Conservation (phyloP, 1,140 invertebrate species). For the Maniola jurtina region DNA sequence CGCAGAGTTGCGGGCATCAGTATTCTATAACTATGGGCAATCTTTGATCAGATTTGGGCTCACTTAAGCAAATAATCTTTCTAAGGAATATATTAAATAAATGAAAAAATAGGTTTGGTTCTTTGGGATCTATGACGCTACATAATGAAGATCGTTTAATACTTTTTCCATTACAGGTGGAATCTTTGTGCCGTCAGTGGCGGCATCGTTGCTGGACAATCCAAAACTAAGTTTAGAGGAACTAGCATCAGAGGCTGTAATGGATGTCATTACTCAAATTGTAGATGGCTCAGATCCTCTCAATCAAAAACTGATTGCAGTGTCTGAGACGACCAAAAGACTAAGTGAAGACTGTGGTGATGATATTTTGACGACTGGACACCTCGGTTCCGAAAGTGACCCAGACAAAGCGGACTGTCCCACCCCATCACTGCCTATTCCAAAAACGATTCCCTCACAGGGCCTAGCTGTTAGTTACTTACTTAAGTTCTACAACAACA, state of each 20-base stretch:
- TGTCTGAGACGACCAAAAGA: slow-evolving; percentile 72
- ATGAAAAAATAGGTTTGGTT: too few species aligned
- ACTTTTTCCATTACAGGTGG: slow-evolving; percentile 59
- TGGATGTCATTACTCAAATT: slow-evolving; percentile 84
- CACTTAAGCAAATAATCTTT: too few species aligned
- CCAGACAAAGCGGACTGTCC: slow-evolving; percentile 60
- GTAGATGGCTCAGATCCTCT: slow-evolving; percentile 81
- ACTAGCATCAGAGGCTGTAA: slow-evolving; percentile 82
- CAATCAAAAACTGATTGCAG: slow-evolving; percentile 77
- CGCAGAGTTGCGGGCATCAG: too few species aligned
- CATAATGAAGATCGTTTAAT: neutral
- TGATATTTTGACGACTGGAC: slow-evolving; percentile 56
- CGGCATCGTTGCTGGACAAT: slow-evolving; percentile 74
- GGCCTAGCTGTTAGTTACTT: slow-evolving; percentile 80
- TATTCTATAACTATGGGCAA: too few species aligned
- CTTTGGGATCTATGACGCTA: too few species aligned
- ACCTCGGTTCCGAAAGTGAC: slow-evolving; percentile 52
- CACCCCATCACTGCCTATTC: slow-evolving; percentile 56
- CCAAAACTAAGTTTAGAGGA: slow-evolving; percentile 74
- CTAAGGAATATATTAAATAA: too few species aligned
- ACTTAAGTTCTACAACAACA: slow-evolving; percentile 84
- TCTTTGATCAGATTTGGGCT: too few species aligned
- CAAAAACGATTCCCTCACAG: slow-evolving; percentile 66
- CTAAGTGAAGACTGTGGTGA: slow-evolving; percentile 63
- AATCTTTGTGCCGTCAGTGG: slow-evolving; percentile 83